Conservation (phyloP, 2,888 invertebrate genomes). For the Tillus elongatus region DNA sequence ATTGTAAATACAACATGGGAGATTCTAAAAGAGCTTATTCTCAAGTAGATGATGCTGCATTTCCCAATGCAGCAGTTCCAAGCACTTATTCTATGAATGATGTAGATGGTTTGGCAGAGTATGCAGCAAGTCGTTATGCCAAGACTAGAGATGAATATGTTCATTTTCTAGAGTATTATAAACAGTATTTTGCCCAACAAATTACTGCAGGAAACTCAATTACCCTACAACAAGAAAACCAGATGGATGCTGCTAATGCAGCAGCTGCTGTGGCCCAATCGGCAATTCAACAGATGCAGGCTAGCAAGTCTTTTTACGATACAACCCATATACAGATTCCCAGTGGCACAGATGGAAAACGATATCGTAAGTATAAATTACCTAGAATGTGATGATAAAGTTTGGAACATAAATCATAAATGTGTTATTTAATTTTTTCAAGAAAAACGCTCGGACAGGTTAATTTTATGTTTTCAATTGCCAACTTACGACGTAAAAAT, state of each 20-base stretch:
- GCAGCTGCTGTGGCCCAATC: slow-evolving; percentile 86
- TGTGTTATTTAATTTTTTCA: too few relatives aligned
- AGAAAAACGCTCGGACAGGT: too few relatives aligned
- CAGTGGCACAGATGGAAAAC: slow-evolving; percentile 56
- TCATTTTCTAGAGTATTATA: slow-evolving; percentile 62
- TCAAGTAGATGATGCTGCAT: slow-evolving; percentile 39
- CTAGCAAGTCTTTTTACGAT: slow-evolving; percentile 41
- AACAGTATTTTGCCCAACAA: slow-evolving; percentile 61
- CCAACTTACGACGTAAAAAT: too few relatives aligned
- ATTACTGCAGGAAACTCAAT: slow-evolving; percentile 50
- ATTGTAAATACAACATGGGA: slow-evolving; percentile 49
- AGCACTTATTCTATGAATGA: slow-evolving; percentile 53
- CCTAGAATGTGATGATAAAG: neutral
- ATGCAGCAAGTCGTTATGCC: slow-evolving; percentile 66
- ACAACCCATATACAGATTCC: slow-evolving; percentile 45
- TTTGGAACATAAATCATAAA: too few relatives aligned
- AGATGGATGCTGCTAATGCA: slow-evolving; percentile 68
- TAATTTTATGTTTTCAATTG: too few relatives aligned
- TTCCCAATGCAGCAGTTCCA: slow-evolving; percentile 39
- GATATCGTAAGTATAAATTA: slow-evolving; percentile 46
- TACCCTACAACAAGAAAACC: slow-evolving; percentile 46
- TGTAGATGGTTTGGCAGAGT: slow-evolving; percentile 64
- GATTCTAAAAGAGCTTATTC: slow-evolving; percentile 41
- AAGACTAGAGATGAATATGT: slow-evolving; percentile 61
- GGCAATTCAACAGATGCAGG: slow-evolving; percentile 62